Evolutionary conservation across 92 coral and sea anemone species (phyloP), one percentile per base, ranked within the genome.

Genomic region (Muricea muricata): DNA sequence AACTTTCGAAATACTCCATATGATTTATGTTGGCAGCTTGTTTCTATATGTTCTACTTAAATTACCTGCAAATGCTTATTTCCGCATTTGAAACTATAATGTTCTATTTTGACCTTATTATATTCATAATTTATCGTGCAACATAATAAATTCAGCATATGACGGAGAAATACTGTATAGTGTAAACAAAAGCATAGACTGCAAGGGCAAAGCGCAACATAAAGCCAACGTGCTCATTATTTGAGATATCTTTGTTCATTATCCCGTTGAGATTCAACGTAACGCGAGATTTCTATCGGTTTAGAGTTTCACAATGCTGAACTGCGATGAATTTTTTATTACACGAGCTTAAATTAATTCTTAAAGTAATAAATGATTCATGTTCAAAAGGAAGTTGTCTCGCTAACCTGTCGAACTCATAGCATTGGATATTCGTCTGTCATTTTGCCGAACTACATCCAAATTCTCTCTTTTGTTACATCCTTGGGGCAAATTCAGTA

Each of bases 391-490:
- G 35, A 26, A 26, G 37, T 30, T 26, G 30, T 26, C 20, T 1
- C n/a, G 39, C 70, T 63, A 13, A 63, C 70, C 70, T 63, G 70
- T 63, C 37, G 70, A 63, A 63, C 70, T 63, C 70, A 63, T 63
- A 10, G 4, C 30, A 20, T 52, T 18, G 60, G 1, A 10, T 17
- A 52, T 52, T 52, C 18, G 60, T 52, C 60, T 63, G 37, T 63
- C 70, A 63, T 63, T 63, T 63, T 63, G 20, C 70, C 1, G 37
- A 13, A 29, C 15, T 7, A 4, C 37, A 26, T 4, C 37, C 70
- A 28, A 4, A 28, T 8, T 28, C 37, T 24, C 21, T 63, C 30
- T 28, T 8, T 26, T 4, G 21, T 63, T 10, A 10, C n/a, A 63
- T 63, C 7, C 9, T 29, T 23, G 12, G 30, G 30, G 18, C 70